A percentile compares a stretch with the other conserved stretches of the same genome.
These are phyloP conservation scores for Macrochelys suwanniensis DNA, from an alignment of 2,797 vertebrate genomes.

Conservation along the genomic window DNA sequence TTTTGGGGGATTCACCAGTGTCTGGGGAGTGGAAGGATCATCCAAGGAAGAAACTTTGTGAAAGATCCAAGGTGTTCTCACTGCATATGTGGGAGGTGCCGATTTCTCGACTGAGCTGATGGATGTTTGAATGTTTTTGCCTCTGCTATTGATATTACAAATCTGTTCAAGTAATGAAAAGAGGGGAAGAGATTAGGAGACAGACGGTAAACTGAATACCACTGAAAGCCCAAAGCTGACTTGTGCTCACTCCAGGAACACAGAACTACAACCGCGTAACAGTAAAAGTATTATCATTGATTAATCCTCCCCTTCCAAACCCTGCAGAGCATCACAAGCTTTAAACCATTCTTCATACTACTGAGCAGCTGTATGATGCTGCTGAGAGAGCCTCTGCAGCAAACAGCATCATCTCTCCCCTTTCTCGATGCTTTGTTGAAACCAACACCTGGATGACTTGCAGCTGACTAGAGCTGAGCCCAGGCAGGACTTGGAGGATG, in stretches of 20 bases:
- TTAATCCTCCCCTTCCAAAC: neutral
- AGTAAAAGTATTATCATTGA: neutral
- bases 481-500: neutral
- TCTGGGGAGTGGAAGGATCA: neutral
- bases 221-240: conserved; percentile 12
- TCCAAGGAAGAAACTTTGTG: neutral
- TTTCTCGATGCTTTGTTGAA: neutral
- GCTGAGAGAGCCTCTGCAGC: neutral
- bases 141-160: neutral
- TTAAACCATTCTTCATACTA: neutral
- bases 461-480: neutral
- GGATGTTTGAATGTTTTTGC: neutral
- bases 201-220: conserved; percentile 54
- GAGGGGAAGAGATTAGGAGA: conserved; percentile 34
- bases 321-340: neutral
- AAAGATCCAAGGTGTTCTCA: neutral
- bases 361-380: neutral
- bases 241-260: conserved; percentile 34
- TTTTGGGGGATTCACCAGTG: no score
- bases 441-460: neutral
- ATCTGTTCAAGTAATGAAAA: conserved; percentile 55
- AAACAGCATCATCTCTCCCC: neutral
- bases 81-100: neutral
- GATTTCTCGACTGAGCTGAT: conserved; percentile 3
- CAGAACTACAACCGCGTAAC: neutral